Evolutionary conservation across 2,888 invertebrate species (phyloP).

Genomic region (Limnephilus auricula): DNA sequence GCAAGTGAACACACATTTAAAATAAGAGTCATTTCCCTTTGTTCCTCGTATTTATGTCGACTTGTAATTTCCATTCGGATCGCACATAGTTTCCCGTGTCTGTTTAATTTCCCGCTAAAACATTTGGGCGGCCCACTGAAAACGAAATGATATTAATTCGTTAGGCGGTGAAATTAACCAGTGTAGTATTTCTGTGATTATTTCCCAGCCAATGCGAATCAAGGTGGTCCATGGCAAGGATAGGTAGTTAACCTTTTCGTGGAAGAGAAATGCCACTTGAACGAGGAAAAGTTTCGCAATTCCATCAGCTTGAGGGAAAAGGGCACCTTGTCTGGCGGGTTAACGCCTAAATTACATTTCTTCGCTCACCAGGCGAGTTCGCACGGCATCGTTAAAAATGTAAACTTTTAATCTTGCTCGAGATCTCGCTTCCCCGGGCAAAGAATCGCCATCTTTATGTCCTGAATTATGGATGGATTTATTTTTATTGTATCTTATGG

Average conservation of each 20-base stretch:
- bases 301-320: background rate
- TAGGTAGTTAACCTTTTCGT: slow-evolving; percentile 1
- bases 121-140: background rate
- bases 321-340: background rate
- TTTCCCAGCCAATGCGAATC: background rate
- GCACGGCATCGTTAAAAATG: slow-evolving; percentile 40
- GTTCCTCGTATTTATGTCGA: background rate
- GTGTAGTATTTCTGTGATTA: background rate
- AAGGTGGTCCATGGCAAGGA: background rate
- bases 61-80: background rate
- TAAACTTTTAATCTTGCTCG: slow-evolving; percentile 34
- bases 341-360: slow-evolving; percentile 35
- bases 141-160: too few species aligned
- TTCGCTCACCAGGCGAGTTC: background rate
- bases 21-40: background rate
- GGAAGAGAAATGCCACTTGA: slow-evolving; percentile 7
- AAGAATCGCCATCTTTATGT: slow-evolving; percentile 36
- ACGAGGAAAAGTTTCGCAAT: slow-evolving; percentile 28
- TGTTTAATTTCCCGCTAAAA: background rate
- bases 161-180: background rate
- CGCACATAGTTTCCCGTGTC: background rate
- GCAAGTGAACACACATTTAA: background rate
- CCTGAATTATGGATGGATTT: slow-evolving; percentile 32
- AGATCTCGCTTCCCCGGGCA: background rate
- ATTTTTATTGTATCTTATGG: slow-evolving; percentile 21